Evolutionary conservation across 2,113 vertebrate genomes (phyloP).

Genomic region (Alouatta palliata): DNA sequence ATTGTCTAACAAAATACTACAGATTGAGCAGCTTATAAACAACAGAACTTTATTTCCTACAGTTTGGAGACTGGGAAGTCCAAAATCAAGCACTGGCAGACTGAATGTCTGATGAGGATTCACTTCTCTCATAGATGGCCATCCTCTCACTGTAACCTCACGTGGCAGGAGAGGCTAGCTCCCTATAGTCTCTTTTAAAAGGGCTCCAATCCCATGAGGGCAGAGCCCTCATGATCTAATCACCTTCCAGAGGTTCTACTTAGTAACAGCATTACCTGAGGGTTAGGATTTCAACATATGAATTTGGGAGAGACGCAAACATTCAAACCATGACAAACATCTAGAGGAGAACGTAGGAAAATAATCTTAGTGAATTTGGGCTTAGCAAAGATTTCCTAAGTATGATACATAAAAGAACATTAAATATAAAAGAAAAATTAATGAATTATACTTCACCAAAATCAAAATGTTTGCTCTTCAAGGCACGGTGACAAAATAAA

Average conservation of each 20-base stretch:
- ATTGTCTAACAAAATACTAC: neutral
- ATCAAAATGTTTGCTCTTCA: slow-evolving; percentile 37
- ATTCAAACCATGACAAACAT: neutral
- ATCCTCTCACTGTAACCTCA: neutral
- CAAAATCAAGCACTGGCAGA: neutral
- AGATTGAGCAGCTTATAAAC: neutral
- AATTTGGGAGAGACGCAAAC: neutral
- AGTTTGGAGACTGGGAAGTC: neutral
- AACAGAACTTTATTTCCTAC: neutral
- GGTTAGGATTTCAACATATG: neutral
- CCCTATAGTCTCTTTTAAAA: neutral
- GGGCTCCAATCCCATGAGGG: neutral
- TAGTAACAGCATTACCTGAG: neutral
- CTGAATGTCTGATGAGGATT: neutral
- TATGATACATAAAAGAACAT: neutral
- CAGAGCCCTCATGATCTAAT: neutral
- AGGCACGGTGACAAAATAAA: slow-evolving; percentile 9
- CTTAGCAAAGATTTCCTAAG: slow-evolving; percentile 17
- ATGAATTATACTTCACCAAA: neutral
- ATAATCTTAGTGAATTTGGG: neutral
- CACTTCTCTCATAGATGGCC: neutral
- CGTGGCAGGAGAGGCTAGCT: neutral
- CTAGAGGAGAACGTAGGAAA: neutral
- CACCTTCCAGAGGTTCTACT: neutral
- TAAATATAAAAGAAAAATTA: slow-evolving; percentile 22